Conservation (phyloP, 1,140 invertebrate genomes). For the Coenobita brevimanus region DNA sequence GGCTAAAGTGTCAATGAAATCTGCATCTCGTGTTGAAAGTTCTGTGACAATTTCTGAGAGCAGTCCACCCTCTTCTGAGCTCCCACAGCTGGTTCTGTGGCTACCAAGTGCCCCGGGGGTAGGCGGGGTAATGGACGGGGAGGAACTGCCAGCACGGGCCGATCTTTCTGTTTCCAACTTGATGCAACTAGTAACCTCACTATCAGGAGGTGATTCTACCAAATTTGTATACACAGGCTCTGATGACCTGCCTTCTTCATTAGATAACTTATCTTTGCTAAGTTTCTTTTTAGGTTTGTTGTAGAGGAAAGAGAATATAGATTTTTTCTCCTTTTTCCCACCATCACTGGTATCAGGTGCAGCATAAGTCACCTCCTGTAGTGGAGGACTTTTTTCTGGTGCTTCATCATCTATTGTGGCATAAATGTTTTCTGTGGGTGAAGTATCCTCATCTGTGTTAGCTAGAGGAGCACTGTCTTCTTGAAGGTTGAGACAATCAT, state of each 20-base stretch:
- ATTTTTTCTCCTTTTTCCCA: slow-evolving; percentile 58
- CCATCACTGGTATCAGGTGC: slow-evolving; percentile 32
- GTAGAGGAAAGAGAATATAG: slow-evolving; percentile 67
- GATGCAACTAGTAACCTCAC: slow-evolving; percentile 21
- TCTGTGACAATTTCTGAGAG: slow-evolving; percentile 69
- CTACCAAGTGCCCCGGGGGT: slow-evolving; percentile 13
- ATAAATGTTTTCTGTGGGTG: slow-evolving; percentile 66
- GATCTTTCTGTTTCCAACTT: slow-evolving; percentile 18
- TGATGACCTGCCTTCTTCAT: slow-evolving; percentile 26
- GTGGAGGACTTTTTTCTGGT: slow-evolving; percentile 44
- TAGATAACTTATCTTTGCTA: slow-evolving; percentile 46
- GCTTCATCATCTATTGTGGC: slow-evolving; percentile 69
- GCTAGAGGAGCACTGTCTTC: slow-evolving; percentile 51
- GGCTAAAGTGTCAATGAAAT: slow-evolving; percentile 52
- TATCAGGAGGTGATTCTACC: slow-evolving; percentile 57
- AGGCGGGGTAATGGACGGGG: slow-evolving; percentile 45
- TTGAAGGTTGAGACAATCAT: slow-evolving; percentile 67
- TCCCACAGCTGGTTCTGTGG: slow-evolving; percentile 65
- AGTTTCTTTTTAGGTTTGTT: slow-evolving; percentile 68
- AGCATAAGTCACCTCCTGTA: slow-evolving; percentile 57
- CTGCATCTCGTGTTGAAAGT: slow-evolving; percentile 59
- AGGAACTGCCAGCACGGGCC: slow-evolving; percentile 32
- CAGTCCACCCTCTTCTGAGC: slow-evolving; percentile 68
- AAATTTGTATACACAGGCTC: slow-evolving; percentile 57
- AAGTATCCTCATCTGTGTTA: slow-evolving; percentile 51